Evolutionary conservation across 2,113 vertebrate species (phyloP).

Genomic region (Circaetus cinerascens): DNA sequence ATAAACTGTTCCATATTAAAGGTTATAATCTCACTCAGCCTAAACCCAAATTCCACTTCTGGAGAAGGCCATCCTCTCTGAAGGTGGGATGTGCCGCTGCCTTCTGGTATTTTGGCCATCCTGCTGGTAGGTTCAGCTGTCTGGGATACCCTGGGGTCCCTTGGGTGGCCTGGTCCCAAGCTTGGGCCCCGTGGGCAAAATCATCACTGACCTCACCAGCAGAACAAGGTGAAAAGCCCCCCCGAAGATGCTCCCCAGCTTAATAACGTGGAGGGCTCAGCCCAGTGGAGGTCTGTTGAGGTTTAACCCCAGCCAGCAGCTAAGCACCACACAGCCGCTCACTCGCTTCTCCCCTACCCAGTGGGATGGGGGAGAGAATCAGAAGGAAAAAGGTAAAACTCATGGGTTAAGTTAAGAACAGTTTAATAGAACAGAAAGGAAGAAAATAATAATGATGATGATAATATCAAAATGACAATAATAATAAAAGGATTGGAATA

Average conservation of each 20-base stretch:
- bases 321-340: too few species aligned
- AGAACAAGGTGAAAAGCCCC: background rate
- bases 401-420: too few species aligned
- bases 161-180: background rate
- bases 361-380: too few species aligned
- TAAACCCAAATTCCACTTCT: background rate
- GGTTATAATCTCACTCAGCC: background rate
- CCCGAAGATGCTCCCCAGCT: background rate
- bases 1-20: background rate
- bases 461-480: too few species aligned
- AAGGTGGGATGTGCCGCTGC: rapidly evolving
- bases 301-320: too few species aligned
- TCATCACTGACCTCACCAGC: background rate
- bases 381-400: too few species aligned
- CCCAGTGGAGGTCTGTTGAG: too few species aligned
- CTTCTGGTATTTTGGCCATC: background rate
- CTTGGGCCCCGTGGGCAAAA: background rate
- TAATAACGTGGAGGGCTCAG: rapidly evolving
- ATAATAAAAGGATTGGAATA: too few species aligned
- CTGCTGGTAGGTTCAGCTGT: background rate
- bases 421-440: too few species aligned
- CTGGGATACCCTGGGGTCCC: background rate
- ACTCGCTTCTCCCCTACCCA: too few species aligned
- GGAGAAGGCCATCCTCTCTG: background rate
- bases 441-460: too few species aligned